These are phyloP conservation scores for Athripsodes cinereus DNA, from an alignment of 2,888 invertebrate genomes.

Conservation along the genomic window DNA sequence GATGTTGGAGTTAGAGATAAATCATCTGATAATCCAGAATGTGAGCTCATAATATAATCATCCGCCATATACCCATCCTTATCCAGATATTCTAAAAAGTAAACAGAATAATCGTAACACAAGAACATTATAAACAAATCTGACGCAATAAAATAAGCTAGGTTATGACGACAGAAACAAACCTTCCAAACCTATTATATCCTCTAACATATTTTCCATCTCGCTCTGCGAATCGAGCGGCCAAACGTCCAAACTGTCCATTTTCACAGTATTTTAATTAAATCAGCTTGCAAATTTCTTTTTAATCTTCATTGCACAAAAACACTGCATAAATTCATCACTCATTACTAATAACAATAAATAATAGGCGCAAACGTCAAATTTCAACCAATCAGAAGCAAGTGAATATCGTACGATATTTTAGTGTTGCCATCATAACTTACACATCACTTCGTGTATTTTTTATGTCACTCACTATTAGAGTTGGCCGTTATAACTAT, in stretches of 20 bases:
- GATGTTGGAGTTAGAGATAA: neutral
- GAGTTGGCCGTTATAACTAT: too few species aligned
- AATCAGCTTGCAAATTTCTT: neutral
- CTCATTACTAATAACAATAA: constrained; percentile 33
- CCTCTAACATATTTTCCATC: constrained; percentile 44
- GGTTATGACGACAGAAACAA: constrained; percentile 31
- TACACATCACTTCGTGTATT: too few species aligned
- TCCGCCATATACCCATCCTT: constrained; percentile 32
- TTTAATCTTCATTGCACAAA: constrained; percentile 36
- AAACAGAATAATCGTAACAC: neutral
- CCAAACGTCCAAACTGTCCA: constrained; percentile 27
- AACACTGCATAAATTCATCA: constrained; percentile 33
- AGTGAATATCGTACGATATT: constrained; percentile 55
- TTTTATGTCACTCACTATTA: too few species aligned
- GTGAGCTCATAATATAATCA: too few species aligned
- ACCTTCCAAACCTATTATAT: constrained; percentile 67
- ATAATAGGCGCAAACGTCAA: constrained; percentile 34
- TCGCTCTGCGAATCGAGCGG: constrained; percentile 35
- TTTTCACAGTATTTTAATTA: constrained; percentile 1
- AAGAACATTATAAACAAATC: constrained; percentile 1
- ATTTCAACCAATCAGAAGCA: constrained; percentile 50
- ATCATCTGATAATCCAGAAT: too few species aligned
- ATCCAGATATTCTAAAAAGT: constrained; percentile 55
- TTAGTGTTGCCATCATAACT: neutral
- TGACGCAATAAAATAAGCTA: constrained; percentile 18